Conservation (phyloP, 2,113 vertebrate genomes). For the Petroica traversi region DNA sequence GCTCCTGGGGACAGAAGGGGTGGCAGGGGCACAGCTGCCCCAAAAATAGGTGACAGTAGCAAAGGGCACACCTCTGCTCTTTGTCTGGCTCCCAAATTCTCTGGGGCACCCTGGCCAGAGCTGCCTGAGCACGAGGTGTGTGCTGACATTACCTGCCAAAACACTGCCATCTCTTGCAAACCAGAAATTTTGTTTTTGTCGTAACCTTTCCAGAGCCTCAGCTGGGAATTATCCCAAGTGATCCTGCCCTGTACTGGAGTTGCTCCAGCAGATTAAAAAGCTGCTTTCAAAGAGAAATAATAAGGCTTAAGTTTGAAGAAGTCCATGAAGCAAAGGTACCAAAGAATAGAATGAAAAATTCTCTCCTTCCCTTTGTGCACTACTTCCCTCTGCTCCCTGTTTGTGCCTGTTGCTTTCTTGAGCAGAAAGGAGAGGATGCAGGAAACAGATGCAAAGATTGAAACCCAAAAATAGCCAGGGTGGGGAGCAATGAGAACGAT, state of each 20-base stretch:
- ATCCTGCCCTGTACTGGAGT: neutral
- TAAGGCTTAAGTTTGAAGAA: neutral
- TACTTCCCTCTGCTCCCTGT: neutral
- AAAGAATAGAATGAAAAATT: neutral
- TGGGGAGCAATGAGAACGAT: neutral
- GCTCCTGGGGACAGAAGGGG: neutral
- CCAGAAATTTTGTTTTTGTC: neutral
- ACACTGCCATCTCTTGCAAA: neutral
- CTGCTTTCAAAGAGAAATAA: neutral
- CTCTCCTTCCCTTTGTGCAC: neutral
- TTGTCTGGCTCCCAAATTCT: neutral
- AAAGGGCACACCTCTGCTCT: neutral
- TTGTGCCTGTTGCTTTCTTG: neutral
- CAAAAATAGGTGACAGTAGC: neutral
- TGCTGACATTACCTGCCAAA: neutral
- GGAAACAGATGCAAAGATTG: slow-evolving; percentile 34
- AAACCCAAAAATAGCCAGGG: slow-evolving; percentile 31
- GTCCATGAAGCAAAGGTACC: neutral
- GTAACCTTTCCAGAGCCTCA: neutral
- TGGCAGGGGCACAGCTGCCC: neutral
- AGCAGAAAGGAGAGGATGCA: slow-evolving; percentile 19
- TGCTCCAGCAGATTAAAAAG: neutral
- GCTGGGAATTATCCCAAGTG: neutral
- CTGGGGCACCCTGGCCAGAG: neutral
- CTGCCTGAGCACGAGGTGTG: neutral